Conservation (phyloP, 2,113 vertebrate species). For the Pelmatolapia mariae region DNA sequence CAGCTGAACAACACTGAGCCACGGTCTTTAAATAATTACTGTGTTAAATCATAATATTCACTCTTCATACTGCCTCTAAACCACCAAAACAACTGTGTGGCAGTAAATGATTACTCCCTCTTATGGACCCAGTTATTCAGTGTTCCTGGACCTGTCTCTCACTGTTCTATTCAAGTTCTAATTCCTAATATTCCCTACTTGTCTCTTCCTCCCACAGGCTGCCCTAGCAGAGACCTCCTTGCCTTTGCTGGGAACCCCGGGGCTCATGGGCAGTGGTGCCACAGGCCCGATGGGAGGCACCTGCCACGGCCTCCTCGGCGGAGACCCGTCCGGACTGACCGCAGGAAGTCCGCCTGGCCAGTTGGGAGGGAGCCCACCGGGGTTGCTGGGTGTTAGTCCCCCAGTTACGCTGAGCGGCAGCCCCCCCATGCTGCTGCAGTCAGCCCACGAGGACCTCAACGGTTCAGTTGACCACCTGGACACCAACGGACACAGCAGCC, state of each 20-base stretch:
- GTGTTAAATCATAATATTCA: not conserved
- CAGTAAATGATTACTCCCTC: not conserved
- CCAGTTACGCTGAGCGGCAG: conserved; percentile 86
- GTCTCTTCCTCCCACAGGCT: conserved; percentile 69
- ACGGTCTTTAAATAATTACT: conserved; percentile 24
- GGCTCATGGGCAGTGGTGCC: conserved; percentile 90
- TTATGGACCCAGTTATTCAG: not conserved
- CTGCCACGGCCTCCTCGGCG: conserved; percentile 91
- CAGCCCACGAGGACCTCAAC: conserved; percentile 90
- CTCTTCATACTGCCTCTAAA: not conserved
- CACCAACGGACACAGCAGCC: conserved; percentile 96
- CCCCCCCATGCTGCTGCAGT: conserved; percentile 87
- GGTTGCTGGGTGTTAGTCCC: conserved; percentile 87
- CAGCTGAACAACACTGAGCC: conserved; percentile 1
- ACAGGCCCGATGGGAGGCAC: conserved; percentile 85
- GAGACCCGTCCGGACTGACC: conserved; percentile 85
- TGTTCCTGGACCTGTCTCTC: not conserved
- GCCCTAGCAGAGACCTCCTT: conserved; percentile 97
- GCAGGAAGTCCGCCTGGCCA: conserved; percentile 84
- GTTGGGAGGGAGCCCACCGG: conserved; percentile 85
- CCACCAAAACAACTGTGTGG: not conserved
- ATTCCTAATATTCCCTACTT: not conserved
- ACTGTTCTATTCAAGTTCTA: not conserved
- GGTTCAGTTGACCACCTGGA: conserved; percentile 95
- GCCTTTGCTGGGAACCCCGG: conserved; percentile 90